Conservation (phyloP, 2,113 vertebrate species). For the Misgurnus mizolepis region DNA sequence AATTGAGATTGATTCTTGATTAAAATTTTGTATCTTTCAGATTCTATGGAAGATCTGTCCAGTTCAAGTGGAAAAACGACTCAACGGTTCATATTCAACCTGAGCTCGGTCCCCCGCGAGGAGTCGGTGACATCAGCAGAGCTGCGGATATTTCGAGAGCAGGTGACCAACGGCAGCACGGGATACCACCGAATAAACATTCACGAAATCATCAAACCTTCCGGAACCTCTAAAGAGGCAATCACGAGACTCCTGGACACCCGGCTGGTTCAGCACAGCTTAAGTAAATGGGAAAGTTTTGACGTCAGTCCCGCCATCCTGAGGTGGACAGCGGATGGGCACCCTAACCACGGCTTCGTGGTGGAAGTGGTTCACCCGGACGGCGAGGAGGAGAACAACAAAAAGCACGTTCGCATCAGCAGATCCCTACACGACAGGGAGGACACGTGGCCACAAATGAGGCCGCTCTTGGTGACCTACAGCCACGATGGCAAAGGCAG, state of each 20-base stretch:
- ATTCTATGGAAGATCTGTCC: conserved; percentile 82
- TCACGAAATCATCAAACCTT: conserved; percentile 86
- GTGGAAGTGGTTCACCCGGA: conserved; percentile 84
- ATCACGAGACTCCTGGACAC: conserved; percentile 87
- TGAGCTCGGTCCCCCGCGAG: conserved; percentile 81
- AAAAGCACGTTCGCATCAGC: conserved; percentile 85
- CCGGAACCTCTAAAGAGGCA: conserved; percentile 72
- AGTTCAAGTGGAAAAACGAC: conserved; percentile 75
- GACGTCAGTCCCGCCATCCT: conserved; percentile 85
- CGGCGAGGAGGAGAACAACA: conserved; percentile 73
- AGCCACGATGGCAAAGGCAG: conserved; percentile 86
- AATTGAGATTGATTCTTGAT: conserved; percentile 20
- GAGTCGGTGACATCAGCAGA: conserved; percentile 87
- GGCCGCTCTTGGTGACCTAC: conserved; percentile 85
- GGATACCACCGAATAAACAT: conserved; percentile 88
- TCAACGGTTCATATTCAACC: conserved; percentile 86
- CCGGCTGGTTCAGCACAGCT: conserved; percentile 81
- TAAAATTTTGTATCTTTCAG: conserved; percentile 62
- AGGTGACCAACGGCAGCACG: conserved; percentile 72
- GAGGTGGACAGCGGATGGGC: conserved; percentile 82
- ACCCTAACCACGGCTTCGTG: conserved; percentile 83
- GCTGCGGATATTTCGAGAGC: conserved; percentile 84
- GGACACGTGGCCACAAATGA: conserved; percentile 82
- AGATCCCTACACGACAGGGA: conserved; percentile 84
- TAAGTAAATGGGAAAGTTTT: conserved; percentile 86